Base-by-base conservation (phyloP, 2,113 vertebrate genomes). In the Psittacus erithacus region DNA sequence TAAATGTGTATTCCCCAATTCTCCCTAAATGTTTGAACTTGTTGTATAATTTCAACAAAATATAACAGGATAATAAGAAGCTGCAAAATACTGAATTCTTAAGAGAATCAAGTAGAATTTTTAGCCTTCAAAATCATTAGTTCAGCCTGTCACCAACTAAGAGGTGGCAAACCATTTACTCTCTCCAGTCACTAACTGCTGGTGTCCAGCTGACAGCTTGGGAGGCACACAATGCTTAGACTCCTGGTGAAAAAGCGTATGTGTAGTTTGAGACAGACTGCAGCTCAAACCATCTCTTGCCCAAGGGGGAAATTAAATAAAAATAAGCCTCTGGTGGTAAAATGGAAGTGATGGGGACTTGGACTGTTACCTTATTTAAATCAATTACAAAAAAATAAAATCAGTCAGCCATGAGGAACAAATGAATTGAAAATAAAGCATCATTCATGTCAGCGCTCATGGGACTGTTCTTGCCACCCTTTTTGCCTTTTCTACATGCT, bases 1-100 rank as follows among this genome's bases (percentile, higher is more conserved):
- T 11, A 69, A 64, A 87, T 49, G 2, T 0, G 0, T 62, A 39
- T 74, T 62, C 4, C 20, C 6, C 13, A 49, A 9, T 68, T 73
- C 8, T 68, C 27, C 19, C 7, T 46, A 60, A 68, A 53, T 9
- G 1, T 68, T 75, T 87, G 39, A 85, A 50, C 35, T 10, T 71
- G 15, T 43, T 73, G 33, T 65, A 46, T 50, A 75, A 52, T 29
- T 76, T 91, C 23, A 79, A 55, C 11, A 79, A 85, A 79, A 82
- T 59, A 39, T 9, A 65, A 20, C 5, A 27, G 24, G 16, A 29
- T 80, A 83, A 74, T 6, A 52, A 6, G 46, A 91, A 83, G 25
- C 13, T 0, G 2, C 5, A 75, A 87, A 87, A 28, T 24, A 76
- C 20, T 22, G 43, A 79, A 75, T 60, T 67, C 38, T 84, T 52